Conservation (phyloP, 2,113 vertebrate genomes). For the Coptodon bakossiorum region DNA sequence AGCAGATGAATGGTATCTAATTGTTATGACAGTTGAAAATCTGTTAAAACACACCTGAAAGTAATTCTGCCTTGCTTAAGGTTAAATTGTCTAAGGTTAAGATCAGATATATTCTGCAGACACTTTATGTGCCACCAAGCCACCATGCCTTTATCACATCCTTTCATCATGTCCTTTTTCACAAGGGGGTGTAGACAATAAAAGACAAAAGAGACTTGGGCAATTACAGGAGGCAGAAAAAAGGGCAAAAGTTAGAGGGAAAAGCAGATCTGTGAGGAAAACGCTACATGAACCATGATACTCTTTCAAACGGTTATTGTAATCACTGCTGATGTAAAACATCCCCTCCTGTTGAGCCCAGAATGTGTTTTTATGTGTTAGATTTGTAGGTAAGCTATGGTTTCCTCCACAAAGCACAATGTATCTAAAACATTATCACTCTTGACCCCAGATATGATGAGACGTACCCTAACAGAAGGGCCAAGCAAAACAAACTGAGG, state of each 20-base stretch:
- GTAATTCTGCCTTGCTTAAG: neutral
- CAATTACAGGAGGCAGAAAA: neutral
- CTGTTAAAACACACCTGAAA: neutral
- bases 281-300: neutral
- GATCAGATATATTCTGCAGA: neutral
- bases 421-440: conserved; percentile 24
- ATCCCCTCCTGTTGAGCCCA: neutral
- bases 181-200: neutral
- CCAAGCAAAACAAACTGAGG: conserved; percentile 13
- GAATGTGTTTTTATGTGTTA: neutral
- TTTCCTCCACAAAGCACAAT: conserved; percentile 6
- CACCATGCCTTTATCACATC: neutral
- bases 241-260: neutral
- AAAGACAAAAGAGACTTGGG: neutral
- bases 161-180: neutral
- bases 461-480: neutral
- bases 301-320: neutral
- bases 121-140: neutral
- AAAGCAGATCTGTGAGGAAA: neutral
- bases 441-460: neutral
- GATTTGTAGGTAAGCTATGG: neutral
- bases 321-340: neutral
- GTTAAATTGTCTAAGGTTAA: neutral
- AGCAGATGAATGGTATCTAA: neutral
- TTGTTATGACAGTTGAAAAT: neutral